A percentile compares a stretch with the other conserved stretches of the same genome.
These are phyloP conservation scores for Anthrax anthrax DNA, from an alignment of 2,888 invertebrate species.

Conservation along the genomic window DNA sequence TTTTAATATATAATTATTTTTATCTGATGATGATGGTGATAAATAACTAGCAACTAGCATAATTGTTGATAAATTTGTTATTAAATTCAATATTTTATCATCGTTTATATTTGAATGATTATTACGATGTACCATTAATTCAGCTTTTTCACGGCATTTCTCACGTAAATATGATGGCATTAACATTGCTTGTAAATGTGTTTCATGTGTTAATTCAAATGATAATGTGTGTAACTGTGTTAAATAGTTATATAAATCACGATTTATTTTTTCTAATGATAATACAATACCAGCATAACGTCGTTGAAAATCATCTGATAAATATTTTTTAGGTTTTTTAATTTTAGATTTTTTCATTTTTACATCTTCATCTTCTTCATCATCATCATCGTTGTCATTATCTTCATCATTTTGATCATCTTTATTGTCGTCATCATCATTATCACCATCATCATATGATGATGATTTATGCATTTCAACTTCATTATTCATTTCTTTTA, in stretches of 20 bases:
- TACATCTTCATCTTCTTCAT: too few species aligned
- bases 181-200: conserved; percentile 71
- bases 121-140: conserved; percentile 62
- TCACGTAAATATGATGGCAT: conserved; percentile 79
- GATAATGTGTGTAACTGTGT: conserved; percentile 73
- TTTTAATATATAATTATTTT: conserved; percentile 81
- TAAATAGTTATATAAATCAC: conserved; percentile 70
- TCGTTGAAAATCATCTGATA: conserved; percentile 78
- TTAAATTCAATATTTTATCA: conserved; percentile 55
- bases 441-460: too few species aligned
- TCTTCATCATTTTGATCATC: too few species aligned
- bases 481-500: conserved; percentile 78
- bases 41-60: conserved; percentile 41
- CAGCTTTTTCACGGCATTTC: conserved; percentile 73
- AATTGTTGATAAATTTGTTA: conserved; percentile 77
- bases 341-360: too few species aligned
- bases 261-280: conserved; percentile 81
- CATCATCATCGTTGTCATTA: too few species aligned
- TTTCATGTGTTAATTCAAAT: conserved; percentile 76
- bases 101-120: conserved; percentile 44
- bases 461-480: conserved; percentile 76
- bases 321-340: too few species aligned
- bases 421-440: too few species aligned
- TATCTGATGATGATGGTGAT: conserved; percentile 52
- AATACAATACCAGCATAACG: conserved; percentile 79